phyloP scores from a whole-genome alignment of 2,797 vertebrate species.

The Molothrus ater region DNA sequence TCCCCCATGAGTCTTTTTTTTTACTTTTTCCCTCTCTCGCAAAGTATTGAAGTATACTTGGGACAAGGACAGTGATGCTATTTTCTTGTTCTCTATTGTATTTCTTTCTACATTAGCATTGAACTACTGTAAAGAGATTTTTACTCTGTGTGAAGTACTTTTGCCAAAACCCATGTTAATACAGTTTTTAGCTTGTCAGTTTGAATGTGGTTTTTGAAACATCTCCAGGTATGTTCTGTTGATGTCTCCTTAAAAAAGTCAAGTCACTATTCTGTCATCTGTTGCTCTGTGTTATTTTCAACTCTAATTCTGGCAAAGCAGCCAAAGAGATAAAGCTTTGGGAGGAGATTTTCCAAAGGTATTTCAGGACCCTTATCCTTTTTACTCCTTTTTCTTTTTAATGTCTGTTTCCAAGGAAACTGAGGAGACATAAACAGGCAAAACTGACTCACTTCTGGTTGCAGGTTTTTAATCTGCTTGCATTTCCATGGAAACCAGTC shows the following conservation, averaged over 20 bases:
- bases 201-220: background rate
- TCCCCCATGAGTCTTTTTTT: too few species aligned
- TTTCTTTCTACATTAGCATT: background rate
- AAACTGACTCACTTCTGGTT: slow-evolving; percentile 55
- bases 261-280: slow-evolving; percentile 16
- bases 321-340: slow-evolving; percentile 1
- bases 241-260: slow-evolving; percentile 2
- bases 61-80: background rate
- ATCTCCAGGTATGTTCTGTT: background rate
- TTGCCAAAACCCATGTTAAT: background rate
- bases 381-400: background rate
- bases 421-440: slow-evolving; percentile 55
- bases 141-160: background rate
- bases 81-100: background rate
- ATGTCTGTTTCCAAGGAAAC: slow-evolving; percentile 65
- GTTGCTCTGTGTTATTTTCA: slow-evolving; percentile 31
- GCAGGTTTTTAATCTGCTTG: slow-evolving; percentile 50
- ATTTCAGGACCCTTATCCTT: slow-evolving; percentile 48
- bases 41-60: background rate
- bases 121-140: background rate
- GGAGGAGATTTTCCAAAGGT: slow-evolving; percentile 28
- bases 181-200: background rate
- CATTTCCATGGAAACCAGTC: slow-evolving; percentile 56
- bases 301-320: slow-evolving; percentile 28
- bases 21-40: background rate